These are phyloP conservation scores for Pachycephus smyrnensis DNA, from an alignment of 2,888 invertebrate species.

Conservation along the genomic window DNA sequence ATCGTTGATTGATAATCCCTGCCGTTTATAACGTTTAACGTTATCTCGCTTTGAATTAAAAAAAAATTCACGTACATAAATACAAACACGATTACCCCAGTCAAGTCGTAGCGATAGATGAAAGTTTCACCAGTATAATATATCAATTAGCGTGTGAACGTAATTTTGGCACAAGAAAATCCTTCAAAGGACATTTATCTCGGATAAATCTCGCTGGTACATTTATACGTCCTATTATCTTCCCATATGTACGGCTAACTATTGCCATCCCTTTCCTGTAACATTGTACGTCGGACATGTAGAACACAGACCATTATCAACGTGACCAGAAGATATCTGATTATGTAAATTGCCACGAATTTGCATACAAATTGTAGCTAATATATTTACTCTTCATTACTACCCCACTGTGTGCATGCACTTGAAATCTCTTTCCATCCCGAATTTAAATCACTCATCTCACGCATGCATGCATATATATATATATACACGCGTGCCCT, in stretches of 20 bases:
- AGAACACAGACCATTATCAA: constrained; percentile 17
- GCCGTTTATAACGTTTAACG: neutral
- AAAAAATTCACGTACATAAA: neutral
- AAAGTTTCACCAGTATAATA: neutral
- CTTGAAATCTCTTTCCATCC: neutral
- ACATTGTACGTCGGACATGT: neutral
- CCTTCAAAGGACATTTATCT: neutral
- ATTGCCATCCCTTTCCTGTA: neutral
- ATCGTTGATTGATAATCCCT: constrained; percentile 1
- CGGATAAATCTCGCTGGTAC: neutral
- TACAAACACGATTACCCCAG: neutral
- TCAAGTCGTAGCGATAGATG: neutral
- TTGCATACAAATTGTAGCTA: constrained; percentile 25
- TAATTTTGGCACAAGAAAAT: neutral
- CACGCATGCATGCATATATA: neutral
- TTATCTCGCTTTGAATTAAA: neutral
- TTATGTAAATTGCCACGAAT: constrained; percentile 22
- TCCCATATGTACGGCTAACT: neutral
- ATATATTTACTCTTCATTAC: constrained; percentile 20
- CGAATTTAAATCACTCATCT: constrained; percentile 6
- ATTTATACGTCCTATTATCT: neutral
- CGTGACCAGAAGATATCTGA: constrained; percentile 23
- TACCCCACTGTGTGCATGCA: neutral
- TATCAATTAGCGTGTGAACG: neutral
- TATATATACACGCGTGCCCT: neutral